Evolutionary conservation across 1,140 invertebrate genomes (phyloP), one percentile per base, ranked within the genome.

Genomic region (Portunus trituberculatus): DNA sequence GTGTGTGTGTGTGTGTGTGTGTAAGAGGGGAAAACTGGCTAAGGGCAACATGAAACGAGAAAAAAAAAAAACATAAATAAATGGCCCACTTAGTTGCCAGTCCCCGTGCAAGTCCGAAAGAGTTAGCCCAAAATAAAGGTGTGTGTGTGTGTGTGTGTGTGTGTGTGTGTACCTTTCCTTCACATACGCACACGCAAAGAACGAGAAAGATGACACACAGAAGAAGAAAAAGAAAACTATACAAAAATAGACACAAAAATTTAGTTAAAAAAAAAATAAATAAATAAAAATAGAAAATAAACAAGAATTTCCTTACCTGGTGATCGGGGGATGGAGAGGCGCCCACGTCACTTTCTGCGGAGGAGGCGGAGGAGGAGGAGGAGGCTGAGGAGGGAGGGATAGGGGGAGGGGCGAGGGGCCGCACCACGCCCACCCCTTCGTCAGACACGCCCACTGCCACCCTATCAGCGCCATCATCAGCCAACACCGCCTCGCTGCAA

Each of bases 281-380:
- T 0, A 59, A 59, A 59, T 4, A 59, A 20, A 59, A 59, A 59
- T 1, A 59, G 12, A 20, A 59, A 59, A 39, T 6, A 39, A 39
- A 39, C 8, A 16, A 39, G 88, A 46, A 8, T 45, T 25, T 0
- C 0, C 45, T 67, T 91, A 94, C 93, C 93, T 94, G 93, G n/a
- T 94, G 93, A n/a, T 94, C 93, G 31, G 93, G 93, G 3, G 93
- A 94, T 10, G 93, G 93, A 2, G 93, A 91, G 52, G 93, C 93
- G 14, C 93, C 93, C 59, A 94, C 93, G 28, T 94, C 93, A 52
- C 93, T 94, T 67, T 94, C 93, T 0, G n/a, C 93, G 8, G 93
- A 94, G 12, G 93, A 94, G 86, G 87, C 93, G 3, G 87, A 90
- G 0, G 93, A 94, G 12, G 93, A 94, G 29, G 93, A 52, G 16